Base-by-base conservation (phyloP, 2,888 invertebrate genomes). In the Volucella inflata region DNA sequence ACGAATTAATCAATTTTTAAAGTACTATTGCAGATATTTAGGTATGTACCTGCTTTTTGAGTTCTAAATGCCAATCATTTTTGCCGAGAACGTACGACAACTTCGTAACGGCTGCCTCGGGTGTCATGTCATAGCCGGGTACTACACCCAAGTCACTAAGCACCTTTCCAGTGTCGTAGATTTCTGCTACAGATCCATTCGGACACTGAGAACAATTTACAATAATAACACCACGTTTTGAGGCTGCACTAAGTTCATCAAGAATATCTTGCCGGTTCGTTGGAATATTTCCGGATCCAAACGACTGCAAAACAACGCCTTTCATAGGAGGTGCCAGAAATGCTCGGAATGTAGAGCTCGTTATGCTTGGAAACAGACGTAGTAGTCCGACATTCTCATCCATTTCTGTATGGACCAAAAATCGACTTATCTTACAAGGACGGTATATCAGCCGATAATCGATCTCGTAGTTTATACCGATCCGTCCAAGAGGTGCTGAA, bases 251-350 rank as follows among this genome's bases (percentile, higher is more conserved):
- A 17, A 99, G 92, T 87, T 94, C 96, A 0, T 94, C 93, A 8
- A 98, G 91, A 1, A 99, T 93, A 88, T 98, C 98, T n/a, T 93
- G 92, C 9, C 97, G 94, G 89, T 96, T 96, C 0, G 95, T 95
- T 0, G 99, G 99, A 44, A 98, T 95, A 90, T 99, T 99, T 0
- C 99, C 99, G 0, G 97, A 94, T 0, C 99, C 99, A 89, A 98
- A 99, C 0, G 97, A 96, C 92, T 98, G 97, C 50, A 99, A 92
- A 0, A 99, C 96, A 0, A 98, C 95, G 12, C 99, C 94, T 88
- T 93, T 93, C 80, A 96, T 96, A 12, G 98, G 96, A 1, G 97
- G 95, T 87, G 95, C 94, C 46, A 96, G 92, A 89, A 96, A 95
- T 0, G 96, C 95, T 87, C 92, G 93, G 1, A 97, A 94, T 21